These are phyloP conservation scores for Eupithecia subumbrata DNA, from an alignment of 2,888 invertebrate species.

Conservation along the genomic window DNA sequence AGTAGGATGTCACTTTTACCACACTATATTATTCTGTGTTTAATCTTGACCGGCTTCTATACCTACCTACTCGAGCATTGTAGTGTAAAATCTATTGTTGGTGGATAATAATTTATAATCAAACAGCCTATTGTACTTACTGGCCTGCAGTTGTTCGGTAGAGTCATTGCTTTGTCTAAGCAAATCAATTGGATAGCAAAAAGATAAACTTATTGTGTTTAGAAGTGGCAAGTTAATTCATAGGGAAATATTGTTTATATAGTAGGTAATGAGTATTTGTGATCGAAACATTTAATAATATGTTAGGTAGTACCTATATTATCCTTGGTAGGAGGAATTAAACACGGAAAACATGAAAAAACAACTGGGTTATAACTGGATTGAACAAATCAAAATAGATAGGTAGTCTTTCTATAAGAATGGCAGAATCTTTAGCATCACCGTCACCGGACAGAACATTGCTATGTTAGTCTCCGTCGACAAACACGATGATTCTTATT, in stretches of 20 bases:
- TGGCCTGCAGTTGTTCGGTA: conserved; percentile 5
- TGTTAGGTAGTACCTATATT: background rate
- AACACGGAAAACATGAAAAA: background rate
- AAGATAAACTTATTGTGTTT: conserved; percentile 16
- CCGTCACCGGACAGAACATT: conserved; percentile 4
- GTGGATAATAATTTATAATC: conserved; percentile 23
- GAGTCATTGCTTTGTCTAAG: conserved; percentile 34
- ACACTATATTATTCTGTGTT: too few species aligned
- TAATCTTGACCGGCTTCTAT: background rate
- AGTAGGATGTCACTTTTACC: background rate
- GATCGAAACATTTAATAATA: background rate
- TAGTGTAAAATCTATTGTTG: conserved; percentile 27
- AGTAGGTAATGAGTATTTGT: background rate
- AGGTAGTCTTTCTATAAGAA: background rate
- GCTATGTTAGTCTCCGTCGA: conserved; percentile 7
- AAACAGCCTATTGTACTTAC: conserved; percentile 36
- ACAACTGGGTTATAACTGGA: background rate
- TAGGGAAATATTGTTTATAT: background rate
- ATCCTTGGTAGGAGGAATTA: background rate
- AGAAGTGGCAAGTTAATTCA: background rate
- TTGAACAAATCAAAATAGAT: background rate
- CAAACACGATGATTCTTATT: conserved; percentile 29
- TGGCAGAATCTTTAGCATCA: background rate
- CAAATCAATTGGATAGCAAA: conserved; percentile 35
- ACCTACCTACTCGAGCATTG: background rate